Evolutionary conservation across 2,113 vertebrate genomes (phyloP), one percentile per base, ranked within the genome.

Genomic region (Chascanopsetta lugubris): DNA sequence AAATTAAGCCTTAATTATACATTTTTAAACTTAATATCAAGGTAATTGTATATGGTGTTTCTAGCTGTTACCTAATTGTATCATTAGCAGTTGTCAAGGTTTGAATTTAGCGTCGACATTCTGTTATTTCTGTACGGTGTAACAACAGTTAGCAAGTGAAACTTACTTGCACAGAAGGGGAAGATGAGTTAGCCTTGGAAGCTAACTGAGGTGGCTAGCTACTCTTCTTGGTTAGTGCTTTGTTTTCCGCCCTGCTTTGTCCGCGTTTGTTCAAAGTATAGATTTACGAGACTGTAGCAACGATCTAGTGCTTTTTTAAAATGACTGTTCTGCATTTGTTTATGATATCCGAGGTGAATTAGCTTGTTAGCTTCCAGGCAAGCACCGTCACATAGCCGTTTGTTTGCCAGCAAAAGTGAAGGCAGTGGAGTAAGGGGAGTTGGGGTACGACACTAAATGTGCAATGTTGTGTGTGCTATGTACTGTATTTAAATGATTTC

Each of bases 201-300:
- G 79, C 77, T 86, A 85, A 53, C 47, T 9, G 5, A 7, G 29
- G 10, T 1, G 50, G 69, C 66, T 59, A 55, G 54, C 70, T 47
- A 22, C 17, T 18, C 3, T 21, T n/a, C 11, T n/a, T 43, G 1
- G 20, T 45, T 8, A 32, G 12, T n/a, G 25, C 22, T 8, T 18
- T 10, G 7, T 17, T 20, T 36, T n/a, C 18, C 9, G 8, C 0
- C 5, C 17, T 6, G 15, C 7, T 21, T 30, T 1, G n/a, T 13
- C 15, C 0, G 12, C 13, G 24, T 0, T 49, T 30, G 6, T 65
- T 64, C 48, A 47, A 36, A 13, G 3, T 1, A 36, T 4, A 24
- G 0, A 9, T 7, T 5, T 1, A 5, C 27, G 0, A 13, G 2
- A 8, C 10, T 22, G 18, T 2, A 8, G 0, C 7, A 4, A 21